Conservation (phyloP, 1,140 invertebrate species). For the Papilio polyxenes region DNA sequence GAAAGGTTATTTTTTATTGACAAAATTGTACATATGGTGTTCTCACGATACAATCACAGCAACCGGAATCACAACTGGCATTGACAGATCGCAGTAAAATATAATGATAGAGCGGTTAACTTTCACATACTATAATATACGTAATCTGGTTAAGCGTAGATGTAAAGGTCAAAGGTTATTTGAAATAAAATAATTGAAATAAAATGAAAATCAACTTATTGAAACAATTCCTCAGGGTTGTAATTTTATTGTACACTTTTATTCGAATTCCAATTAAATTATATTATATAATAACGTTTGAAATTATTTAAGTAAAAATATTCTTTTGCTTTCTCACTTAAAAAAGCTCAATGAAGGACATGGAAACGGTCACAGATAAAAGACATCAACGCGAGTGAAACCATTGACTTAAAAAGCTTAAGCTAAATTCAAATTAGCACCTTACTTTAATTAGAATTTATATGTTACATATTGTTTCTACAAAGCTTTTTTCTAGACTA, state of each 20-base stretch:
- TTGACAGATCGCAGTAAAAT: conserved; percentile 6
- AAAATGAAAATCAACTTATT: too few relatives aligned
- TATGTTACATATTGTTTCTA: too few relatives aligned
- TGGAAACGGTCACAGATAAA: neutral
- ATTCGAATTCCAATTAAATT: too few relatives aligned
- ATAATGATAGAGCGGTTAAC: neutral
- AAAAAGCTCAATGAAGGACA: neutral
- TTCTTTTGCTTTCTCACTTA: neutral
- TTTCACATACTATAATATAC: conserved; percentile 5
- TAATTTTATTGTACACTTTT: too few relatives aligned
- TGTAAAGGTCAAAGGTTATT: neutral
- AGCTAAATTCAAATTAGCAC: neutral
- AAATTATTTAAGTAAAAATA: neutral
- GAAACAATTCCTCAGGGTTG: too few relatives aligned
- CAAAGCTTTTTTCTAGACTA: neutral
- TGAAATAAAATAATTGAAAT: neutral
- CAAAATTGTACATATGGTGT: neutral
- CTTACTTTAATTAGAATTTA: too few relatives aligned
- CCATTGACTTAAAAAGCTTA: neutral
- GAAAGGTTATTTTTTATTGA: neutral
- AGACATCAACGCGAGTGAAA: neutral
- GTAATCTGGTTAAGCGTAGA: neutral
- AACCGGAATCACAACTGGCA: conserved; percentile 1
- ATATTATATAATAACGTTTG: too few relatives aligned
- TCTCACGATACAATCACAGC: conserved; percentile 2